Conservation (phyloP, 2,888 invertebrate genomes). For the Aplocera efformata region DNA sequence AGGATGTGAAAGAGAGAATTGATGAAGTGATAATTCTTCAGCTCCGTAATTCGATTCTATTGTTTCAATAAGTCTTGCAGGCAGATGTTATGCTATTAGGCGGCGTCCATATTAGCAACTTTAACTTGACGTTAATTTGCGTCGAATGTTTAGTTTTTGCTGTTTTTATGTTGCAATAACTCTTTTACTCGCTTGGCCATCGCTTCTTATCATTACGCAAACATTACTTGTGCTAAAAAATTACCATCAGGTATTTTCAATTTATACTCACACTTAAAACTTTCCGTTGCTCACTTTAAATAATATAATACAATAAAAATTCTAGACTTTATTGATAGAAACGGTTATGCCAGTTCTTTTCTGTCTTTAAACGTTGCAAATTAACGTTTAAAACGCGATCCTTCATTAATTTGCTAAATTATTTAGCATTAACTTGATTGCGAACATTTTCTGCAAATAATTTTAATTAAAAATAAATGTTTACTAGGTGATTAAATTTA, state of each 20-base stretch:
- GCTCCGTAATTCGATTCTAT: slow-evolving; percentile 24
- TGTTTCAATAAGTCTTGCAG: slow-evolving; percentile 20
- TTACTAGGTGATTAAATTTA: slow-evolving; percentile 12
- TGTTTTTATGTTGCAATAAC: neutral
- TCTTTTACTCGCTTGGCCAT: too few species aligned
- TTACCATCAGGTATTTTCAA: too few species aligned
- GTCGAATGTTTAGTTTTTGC: too few species aligned
- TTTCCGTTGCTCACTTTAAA: too few species aligned
- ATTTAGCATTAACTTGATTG: slow-evolving; percentile 1
- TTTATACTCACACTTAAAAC: too few species aligned
- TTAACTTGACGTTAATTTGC: neutral
- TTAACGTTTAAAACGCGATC: too few species aligned
- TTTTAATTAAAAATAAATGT: slow-evolving; percentile 1
- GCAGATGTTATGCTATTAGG: slow-evolving; percentile 14
- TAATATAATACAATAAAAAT: too few species aligned
- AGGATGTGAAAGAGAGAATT: slow-evolving; percentile 25
- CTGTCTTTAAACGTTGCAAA: too few species aligned
- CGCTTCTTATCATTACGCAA: too few species aligned
- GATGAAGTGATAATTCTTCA: slow-evolving; percentile 24
- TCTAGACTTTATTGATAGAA: too few species aligned
- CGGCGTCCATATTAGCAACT: neutral
- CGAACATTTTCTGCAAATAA: slow-evolving; percentile 3
- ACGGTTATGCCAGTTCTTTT: too few species aligned
- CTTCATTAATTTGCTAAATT: neutral
- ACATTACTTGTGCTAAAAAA: too few species aligned